Evolutionary conservation across 2,113 vertebrate genomes (phyloP).

Genomic region (Neoarius graeffei): DNA sequence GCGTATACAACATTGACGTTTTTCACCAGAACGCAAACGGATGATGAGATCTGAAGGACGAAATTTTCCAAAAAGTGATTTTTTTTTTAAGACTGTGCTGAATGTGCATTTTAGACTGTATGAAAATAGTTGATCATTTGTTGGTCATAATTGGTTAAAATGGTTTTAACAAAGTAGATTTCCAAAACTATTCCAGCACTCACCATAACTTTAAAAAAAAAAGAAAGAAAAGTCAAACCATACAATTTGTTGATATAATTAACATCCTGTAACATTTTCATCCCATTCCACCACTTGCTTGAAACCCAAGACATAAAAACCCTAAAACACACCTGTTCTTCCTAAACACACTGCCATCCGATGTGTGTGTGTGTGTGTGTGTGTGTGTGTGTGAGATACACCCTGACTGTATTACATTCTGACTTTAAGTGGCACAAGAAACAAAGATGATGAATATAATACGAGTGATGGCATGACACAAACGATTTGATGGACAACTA

Average conservation of each 20-base stretch:
- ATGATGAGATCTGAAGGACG: too few species aligned
- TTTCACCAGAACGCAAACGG: too few species aligned
- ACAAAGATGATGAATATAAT: background rate
- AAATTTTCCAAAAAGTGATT: too few species aligned
- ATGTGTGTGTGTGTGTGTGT: background rate
- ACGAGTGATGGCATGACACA: background rate
- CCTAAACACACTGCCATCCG: slow-evolving; percentile 8
- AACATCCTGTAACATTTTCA: background rate
- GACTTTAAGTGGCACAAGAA: background rate
- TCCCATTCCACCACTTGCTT: background rate
- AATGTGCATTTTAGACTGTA: too few species aligned
- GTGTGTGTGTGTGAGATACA: background rate
- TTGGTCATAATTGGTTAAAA: too few species aligned
- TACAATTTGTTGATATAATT: background rate
- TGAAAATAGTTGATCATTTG: too few species aligned
- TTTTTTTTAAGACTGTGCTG: too few species aligned
- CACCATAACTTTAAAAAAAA: too few species aligned
- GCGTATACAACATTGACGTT: too few species aligned
- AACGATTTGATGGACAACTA: slow-evolving; percentile 29
- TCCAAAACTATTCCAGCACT: too few species aligned
- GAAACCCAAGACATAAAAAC: background rate
- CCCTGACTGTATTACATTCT: slow-evolving; percentile 7
- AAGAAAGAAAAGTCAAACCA: too few species aligned
- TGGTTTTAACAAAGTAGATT: too few species aligned
- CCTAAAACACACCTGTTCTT: background rate